These are phyloP conservation scores for Todiramphus saurophagus DNA, from an alignment of 2,113 vertebrate genomes.

Conservation along the genomic window DNA sequence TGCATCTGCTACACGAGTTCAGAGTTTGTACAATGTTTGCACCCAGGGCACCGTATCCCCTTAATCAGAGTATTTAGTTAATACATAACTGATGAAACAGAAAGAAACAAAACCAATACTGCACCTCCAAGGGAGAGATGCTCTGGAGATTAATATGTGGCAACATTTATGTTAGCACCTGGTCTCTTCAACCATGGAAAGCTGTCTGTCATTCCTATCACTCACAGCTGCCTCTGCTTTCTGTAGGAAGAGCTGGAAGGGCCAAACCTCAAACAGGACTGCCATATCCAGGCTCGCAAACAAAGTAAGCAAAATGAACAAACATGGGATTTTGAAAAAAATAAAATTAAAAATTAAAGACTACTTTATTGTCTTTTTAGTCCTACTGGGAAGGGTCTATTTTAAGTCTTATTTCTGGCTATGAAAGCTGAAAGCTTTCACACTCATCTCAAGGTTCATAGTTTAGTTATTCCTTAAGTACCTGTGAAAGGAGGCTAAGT, in stretches of 20 bases:
- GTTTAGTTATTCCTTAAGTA: not conserved
- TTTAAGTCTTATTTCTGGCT: not conserved
- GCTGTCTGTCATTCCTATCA: not conserved
- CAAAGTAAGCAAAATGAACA: not conserved
- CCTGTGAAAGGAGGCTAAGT: not conserved
- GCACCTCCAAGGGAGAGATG: not conserved
- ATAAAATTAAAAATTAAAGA: not conserved
- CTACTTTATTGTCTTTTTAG: not conserved
- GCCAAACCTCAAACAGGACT: not conserved
- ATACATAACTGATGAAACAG: not conserved
- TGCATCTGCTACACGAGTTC: not conserved
- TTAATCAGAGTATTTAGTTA: not conserved
- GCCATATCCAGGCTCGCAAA: not conserved
- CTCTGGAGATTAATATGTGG: not conserved
- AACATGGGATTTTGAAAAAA: not conserved
- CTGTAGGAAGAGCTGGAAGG: not conserved
- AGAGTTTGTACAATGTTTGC: not conserved
- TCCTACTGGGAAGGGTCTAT: not conserved
- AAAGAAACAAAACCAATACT: not conserved
- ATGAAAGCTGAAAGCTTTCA: not conserved
- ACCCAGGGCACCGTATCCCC: rapidly evolving
- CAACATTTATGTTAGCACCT: not conserved
- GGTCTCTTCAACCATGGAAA: not conserved
- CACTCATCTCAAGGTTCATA: not conserved
- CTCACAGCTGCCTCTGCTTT: not conserved